Base-by-base conservation (phyloP, 2,888 invertebrate genomes). In the Eudemis profundana region DNA sequence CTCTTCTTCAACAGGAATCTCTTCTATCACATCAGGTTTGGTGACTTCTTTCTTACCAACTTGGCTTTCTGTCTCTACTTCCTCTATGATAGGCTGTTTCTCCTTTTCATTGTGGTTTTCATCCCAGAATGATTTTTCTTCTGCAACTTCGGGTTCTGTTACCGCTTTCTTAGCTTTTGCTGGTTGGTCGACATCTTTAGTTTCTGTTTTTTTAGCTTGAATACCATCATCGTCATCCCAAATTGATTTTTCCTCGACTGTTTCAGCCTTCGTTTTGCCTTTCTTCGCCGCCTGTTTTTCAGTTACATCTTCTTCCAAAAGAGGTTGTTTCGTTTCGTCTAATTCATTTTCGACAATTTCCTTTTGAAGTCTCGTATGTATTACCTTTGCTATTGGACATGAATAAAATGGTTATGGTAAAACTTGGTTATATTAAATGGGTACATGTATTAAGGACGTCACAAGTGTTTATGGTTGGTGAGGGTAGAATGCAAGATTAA, bases 331-430 rank as follows among this genome's bases (percentile, higher is more conserved):
- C 42, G 76, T 76, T 70, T 85, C 93, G 70, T 93, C 91, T 57
- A 93, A 78, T 69, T 93, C 85, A 74, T 87, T 90, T 83, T 93
- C 93, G 72, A 89, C 76, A 69, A 89, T 79, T 85, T 93, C 91
- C 74, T 86, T 92, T 74, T 83, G 86, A 74, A 92, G 84, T 74
- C 87, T 88, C 78, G 90, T 86, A 84, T 88, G 90, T 78, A 92
- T 86, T 89, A 93, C 92, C 85, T 83, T 91, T 67, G 93, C 93
- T 93, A 91, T 83, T 82, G 70, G 81, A 82, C 78, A 85, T 82
- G 78, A 83, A 82, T 81, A 79, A 81, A 78, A 76, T 79, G 77
- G 76, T 79, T 77, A 81, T 73, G 79, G 75, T 79, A 79, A 82
- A 78, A 82, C 66, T 78, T 75, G 76, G 73, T 71, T 70, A 70